Evolutionary conservation across 2,113 vertebrate species (phyloP).

Genomic region (Labrus mixtus): DNA sequence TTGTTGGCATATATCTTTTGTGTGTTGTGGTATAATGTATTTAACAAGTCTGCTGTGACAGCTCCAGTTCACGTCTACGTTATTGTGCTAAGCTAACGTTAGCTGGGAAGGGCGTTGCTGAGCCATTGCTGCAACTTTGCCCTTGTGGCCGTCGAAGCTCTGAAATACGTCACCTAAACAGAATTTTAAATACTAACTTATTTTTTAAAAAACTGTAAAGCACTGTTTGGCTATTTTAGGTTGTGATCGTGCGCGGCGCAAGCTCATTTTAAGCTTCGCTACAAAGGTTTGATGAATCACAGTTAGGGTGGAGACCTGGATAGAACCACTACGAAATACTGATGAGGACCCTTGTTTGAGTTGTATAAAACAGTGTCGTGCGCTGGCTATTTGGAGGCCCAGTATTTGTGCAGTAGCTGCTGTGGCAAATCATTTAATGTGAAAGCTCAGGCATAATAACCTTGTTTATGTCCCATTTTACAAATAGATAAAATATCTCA

Average conservation of each 20-base stretch:
- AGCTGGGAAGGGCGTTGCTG: constrained; percentile 81
- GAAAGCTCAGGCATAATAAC: background rate
- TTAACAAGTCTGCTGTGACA: constrained; percentile 43
- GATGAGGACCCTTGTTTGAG: constrained; percentile 2
- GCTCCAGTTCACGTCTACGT: constrained; percentile 44
- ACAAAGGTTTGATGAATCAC: constrained; percentile 16
- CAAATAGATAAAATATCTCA: background rate
- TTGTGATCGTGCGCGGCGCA: background rate
- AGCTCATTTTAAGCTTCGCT: background rate
- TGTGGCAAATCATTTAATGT: background rate
- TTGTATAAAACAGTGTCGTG: background rate
- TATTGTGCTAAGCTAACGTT: constrained; percentile 72
- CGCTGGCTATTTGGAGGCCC: background rate
- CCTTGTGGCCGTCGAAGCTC: constrained; percentile 70
- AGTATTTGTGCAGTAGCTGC: background rate
- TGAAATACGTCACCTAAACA: constrained; percentile 51
- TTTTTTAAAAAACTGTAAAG: background rate
- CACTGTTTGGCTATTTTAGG: background rate
- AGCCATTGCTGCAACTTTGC: constrained; percentile 80
- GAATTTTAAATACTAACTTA: constrained; percentile 1
- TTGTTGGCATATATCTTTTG: background rate
- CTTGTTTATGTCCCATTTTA: background rate
- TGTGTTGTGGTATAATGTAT: constrained; percentile 5
- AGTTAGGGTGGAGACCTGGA: constrained; percentile 45
- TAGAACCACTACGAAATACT: constrained; percentile 5